Evolutionary conservation across 2,888 invertebrate species (phyloP).

Genomic region (Cantharis flavilabris): DNA sequence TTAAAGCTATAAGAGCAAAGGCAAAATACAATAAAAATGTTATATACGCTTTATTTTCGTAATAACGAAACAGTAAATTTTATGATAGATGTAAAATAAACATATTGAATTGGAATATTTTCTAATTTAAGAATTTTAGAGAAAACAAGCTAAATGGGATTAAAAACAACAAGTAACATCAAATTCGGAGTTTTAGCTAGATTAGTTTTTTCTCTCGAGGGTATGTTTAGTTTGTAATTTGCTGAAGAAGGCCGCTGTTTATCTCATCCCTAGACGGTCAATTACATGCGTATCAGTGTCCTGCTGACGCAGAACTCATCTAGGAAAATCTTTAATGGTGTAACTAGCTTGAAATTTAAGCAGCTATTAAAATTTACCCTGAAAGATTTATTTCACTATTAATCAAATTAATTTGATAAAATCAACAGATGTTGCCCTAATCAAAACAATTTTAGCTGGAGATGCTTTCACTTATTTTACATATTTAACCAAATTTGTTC

Average conservation of each 20-base stretch:
- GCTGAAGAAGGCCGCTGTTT: slow-evolving; percentile 34
- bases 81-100: background rate
- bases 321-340: slow-evolving; percentile 22
- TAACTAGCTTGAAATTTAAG: slow-evolving; percentile 11
- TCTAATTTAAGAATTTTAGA: slow-evolving; percentile 8
- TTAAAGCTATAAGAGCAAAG: background rate
- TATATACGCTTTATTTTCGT: background rate
- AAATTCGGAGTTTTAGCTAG: slow-evolving; percentile 33
- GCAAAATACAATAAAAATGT: background rate
- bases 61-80: background rate
- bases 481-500: background rate
- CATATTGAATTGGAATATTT: background rate
- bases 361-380: background rate
- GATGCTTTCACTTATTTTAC: background rate
- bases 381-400: background rate
- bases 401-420: background rate
- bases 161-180: slow-evolving; percentile 14
- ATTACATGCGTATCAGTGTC: slow-evolving; percentile 40
- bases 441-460: background rate
- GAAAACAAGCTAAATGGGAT: slow-evolving; percentile 5
- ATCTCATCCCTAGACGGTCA: slow-evolving; percentile 38
- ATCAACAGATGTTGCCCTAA: background rate
- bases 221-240: slow-evolving; percentile 32
- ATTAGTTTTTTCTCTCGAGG: slow-evolving; percentile 34
- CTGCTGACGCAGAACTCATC: slow-evolving; percentile 38